Evolutionary conservation across 1,140 invertebrate species (phyloP), one percentile per base, ranked within the genome.

Genomic region (Leptinotarsa defecta): DNA sequence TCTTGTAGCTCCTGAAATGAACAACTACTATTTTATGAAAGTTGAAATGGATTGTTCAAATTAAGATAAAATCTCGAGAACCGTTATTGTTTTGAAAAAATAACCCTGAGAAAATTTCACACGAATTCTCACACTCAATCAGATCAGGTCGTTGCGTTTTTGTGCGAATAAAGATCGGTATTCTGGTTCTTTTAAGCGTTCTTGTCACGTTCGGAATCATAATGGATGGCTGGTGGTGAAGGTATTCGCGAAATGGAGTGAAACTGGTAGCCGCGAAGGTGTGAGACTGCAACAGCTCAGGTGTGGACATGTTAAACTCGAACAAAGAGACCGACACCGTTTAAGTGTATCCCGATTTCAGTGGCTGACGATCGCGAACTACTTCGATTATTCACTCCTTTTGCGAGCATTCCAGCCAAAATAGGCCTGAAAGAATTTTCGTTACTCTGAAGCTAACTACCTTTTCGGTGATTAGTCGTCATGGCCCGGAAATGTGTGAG

Each of bases 231-330:
- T 27, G 48, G 64, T 43, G 73, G 48, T 69, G 20, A 63, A 81
- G 80, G 76, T 80, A 81, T 81, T 81, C 79, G 77, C 78, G 79
- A 81, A 80, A 81, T 79, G 79, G 78, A 81, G 79, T 78, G 80
- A 81, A 81, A 81, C 80, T 81, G 80, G 80, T 81, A 81, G 80
- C 80, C 64, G 79, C 43, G 78, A 81, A 81, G 80, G 80, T 81
- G 80, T 81, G 80, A 80, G 80, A 79, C 72, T 80, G 78, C 78
- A 81, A 81, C 80, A 75, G 80, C 77, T 81, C 79, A 80, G 79
- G 79, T 81, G 80, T 80, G 80, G 80, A 81, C 80, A 77, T 80
- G 80, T 81, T 79, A 76, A 78, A 71, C 75, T 75, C 73, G 75
- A 80, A 76, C 80, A 81, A 81, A 81, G 79, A 76, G 68, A 74